Evolutionary conservation across 2,113 vertebrate genomes (phyloP), one percentile per base, ranked within the genome.

Genomic region (Cyanocitta stelleri): DNA sequence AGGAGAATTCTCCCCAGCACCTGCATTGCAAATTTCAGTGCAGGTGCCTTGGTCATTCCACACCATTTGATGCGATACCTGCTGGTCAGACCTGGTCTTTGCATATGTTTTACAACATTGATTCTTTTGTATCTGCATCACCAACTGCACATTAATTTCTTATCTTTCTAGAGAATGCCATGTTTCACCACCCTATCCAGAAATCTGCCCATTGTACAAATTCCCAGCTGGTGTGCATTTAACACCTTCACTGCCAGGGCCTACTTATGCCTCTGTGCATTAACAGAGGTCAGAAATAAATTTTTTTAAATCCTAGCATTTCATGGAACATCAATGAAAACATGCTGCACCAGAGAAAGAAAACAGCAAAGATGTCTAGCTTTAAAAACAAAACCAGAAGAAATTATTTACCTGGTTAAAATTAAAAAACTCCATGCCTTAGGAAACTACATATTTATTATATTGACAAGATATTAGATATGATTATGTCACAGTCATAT

Each of bases 91-190:
- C 6, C 1, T 0, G 15, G 54, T 24, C 74, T 75, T 72, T 67
- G 62, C 20, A 11, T 13, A 10, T 1, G 0, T 43, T 91, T 85
- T 66, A 58, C 20, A 48, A 8, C 1, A 0, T 2, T 24, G 14
- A 55, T 59, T 55, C 64, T 76, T 91, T 52, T 21, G 2, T 54
- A 56, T 26, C 18, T 71, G 63, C 35, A 54, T 32, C 63, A 33
- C 30, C 35, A 67, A 27, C 30, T 29, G 26, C 3, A 3, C 72
- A 75, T 35, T 37, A 1, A 24, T 17, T 62, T 55, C 64, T 84
- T 22, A 39, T 14, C 32, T 80, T 90, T 62, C 27, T 62, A 85
- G 33, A 73, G 46, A 73, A 66, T 62, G 33, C 23, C 5, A 35
- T 5, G 20, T 88, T 90, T 80, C 18, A 61, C 23, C 39, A 58